Conservation (phyloP, 1,140 invertebrate genomes). For the Drosophila trapezifrons region DNA sequence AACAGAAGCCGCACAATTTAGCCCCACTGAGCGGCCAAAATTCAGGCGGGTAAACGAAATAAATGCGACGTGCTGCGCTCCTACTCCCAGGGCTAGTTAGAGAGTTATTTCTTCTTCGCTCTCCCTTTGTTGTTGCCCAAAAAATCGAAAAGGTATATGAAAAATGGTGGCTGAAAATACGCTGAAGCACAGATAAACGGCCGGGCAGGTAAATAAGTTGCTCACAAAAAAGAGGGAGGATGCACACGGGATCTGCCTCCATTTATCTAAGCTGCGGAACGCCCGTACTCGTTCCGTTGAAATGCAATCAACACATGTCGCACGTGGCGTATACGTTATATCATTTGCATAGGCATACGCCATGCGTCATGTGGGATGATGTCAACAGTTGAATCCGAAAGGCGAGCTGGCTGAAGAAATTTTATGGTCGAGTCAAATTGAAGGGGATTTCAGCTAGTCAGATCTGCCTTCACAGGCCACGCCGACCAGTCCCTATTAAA, state of each 20-base stretch:
- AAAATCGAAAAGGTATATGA: conserved; percentile 13
- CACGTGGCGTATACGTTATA: conserved; percentile 48
- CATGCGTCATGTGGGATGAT: conserved; percentile 10
- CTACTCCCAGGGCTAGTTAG: conserved; percentile 29
- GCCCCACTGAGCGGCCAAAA: conserved; percentile 3
- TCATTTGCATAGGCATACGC: conserved; percentile 45
- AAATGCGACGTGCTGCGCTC: conserved; percentile 51
- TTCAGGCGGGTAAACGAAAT: conserved; percentile 37
- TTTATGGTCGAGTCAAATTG: conserved; percentile 3
- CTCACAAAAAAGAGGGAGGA: conserved; percentile 2
- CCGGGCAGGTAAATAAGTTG: conserved; percentile 48
- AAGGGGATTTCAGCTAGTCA: neutral
- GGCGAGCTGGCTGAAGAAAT: neutral
- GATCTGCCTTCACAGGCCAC: neutral
- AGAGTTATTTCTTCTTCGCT: conserved; percentile 8
- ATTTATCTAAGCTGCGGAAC: conserved; percentile 27
- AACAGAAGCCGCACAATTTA: conserved; percentile 25
- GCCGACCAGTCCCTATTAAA: conserved; percentile 20
- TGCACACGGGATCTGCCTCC: conserved; percentile 9
- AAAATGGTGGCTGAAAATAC: conserved; percentile 22
- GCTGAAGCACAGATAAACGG: conserved; percentile 36
- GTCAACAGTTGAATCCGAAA: conserved; percentile 10
- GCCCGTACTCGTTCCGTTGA: conserved; percentile 1
- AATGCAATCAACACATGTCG: conserved; percentile 49
- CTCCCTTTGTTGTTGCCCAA: neutral